These are phyloP conservation scores for Heptascelio sp. DNA, from an alignment of 2,888 invertebrate species.

Conservation along the genomic window DNA sequence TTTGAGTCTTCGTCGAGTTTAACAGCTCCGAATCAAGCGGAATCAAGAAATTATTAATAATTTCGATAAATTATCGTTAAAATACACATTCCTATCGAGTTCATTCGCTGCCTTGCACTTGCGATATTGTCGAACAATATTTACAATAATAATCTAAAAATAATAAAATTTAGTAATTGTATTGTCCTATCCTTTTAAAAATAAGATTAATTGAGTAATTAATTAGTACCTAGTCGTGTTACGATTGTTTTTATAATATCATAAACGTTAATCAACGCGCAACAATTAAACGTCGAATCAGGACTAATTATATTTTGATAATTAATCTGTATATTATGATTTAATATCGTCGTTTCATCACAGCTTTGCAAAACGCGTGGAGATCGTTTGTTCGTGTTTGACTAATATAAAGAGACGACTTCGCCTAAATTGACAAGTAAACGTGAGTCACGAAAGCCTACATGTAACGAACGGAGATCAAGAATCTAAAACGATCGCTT, in stretches of 20 bases:
- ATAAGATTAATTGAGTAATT: conserved; percentile 38
- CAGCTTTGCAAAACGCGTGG: conserved; percentile 60
- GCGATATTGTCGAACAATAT: conserved; percentile 52
- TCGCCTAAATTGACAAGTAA: conserved; percentile 29
- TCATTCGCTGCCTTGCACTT: not conserved
- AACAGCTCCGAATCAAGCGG: conserved; percentile 14
- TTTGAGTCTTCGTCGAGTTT: conserved; percentile 15
- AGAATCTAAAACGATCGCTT: conserved; percentile 4
- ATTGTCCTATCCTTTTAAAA: conserved; percentile 50
- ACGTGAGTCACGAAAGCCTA: conserved; percentile 4
- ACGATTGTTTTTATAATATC: conserved; percentile 6
- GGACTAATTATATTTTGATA: conserved; percentile 54
- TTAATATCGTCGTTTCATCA: conserved; percentile 60
- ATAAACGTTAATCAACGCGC: conserved; percentile 15
- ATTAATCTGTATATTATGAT: conserved; percentile 32
- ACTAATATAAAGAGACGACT: conserved; percentile 27
- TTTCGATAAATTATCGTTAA: conserved; percentile 1
- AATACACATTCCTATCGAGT: not conserved
- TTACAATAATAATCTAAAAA: conserved; percentile 56
- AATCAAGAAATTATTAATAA: too few relatives aligned
- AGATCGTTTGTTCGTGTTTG: conserved; percentile 42
- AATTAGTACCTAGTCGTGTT: conserved; percentile 31
- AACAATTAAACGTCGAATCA: conserved; percentile 51
- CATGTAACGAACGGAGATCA: not conserved
- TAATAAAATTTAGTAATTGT: conserved; percentile 46